Evolutionary conservation across 2,797 vertebrate species (phyloP).

Genomic region (Leptodactylus fallax): DNA sequence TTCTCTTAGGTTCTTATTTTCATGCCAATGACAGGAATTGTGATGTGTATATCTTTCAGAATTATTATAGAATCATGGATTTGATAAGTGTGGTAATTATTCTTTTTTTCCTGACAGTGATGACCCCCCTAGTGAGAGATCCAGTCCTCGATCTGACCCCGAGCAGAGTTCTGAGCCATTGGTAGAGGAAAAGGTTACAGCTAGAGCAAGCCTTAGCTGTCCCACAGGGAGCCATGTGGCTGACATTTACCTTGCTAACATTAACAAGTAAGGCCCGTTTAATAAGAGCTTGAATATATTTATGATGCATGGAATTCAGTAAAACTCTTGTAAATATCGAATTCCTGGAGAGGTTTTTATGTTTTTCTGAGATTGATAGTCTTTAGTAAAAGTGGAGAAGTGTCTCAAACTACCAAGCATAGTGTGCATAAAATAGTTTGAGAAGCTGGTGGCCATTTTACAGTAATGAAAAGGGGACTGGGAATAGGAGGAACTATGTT

Average conservation of each 20-base stretch:
- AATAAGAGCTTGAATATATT: constrained; percentile 61
- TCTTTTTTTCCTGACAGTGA: constrained; percentile 67
- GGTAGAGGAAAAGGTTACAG: constrained; percentile 89
- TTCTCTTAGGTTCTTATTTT: too few species aligned
- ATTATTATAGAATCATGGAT: neutral
- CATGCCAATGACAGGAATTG: neutral
- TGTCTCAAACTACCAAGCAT: too few species aligned
- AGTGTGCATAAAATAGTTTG: too few species aligned
- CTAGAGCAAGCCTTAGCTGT: constrained; percentile 88
- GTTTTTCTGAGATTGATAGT: too few species aligned
- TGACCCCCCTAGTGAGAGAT: constrained; percentile 85
- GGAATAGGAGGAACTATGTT: too few species aligned
- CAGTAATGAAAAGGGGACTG: too few species aligned
- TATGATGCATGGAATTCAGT: constrained; percentile 59
- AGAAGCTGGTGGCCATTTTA: too few species aligned
- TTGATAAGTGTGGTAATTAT: neutral
- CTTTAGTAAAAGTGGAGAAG: too few species aligned
- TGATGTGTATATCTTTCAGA: neutral
- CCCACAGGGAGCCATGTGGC: constrained; percentile 94
- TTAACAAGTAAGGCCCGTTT: constrained; percentile 88
- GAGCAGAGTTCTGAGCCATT: constrained; percentile 82
- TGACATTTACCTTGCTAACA: constrained; percentile 97
- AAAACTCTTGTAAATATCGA: neutral
- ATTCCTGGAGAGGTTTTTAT: neutral
- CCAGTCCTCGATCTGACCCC: constrained; percentile 91